These are phyloP conservation scores for Pyxicephalus adspersus DNA, from an alignment of 2,113 vertebrate genomes.

Conservation along the genomic window DNA sequence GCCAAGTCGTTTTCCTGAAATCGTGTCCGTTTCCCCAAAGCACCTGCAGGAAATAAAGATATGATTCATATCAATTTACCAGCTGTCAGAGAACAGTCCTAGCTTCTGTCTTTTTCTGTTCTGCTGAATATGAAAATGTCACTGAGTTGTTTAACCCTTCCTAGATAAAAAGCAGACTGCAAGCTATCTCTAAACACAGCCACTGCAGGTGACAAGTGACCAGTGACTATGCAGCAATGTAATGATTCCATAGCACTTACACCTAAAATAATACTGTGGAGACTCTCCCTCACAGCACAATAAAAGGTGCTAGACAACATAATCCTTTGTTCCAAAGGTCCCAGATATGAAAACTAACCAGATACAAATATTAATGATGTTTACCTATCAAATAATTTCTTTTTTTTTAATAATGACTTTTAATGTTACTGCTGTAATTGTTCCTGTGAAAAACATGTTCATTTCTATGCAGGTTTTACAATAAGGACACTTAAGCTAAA, in stretches of 20 bases:
- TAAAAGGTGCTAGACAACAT: background rate
- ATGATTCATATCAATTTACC: constrained; percentile 40
- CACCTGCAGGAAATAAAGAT: constrained; percentile 75
- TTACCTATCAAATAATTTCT: background rate
- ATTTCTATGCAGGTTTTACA: background rate
- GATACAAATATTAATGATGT: background rate
- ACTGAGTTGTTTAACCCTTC: constrained; percentile 41
- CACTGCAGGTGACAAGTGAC: constrained; percentile 30
- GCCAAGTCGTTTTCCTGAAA: constrained; percentile 92
- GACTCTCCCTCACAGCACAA: constrained; percentile 22
- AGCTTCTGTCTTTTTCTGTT: constrained; percentile 12
- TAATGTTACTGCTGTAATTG: background rate
- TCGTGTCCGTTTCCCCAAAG: constrained; percentile 90
- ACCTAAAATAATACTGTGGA: constrained; percentile 28
- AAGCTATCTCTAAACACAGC: background rate
- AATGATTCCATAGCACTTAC: constrained; percentile 15
- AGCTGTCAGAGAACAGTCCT: constrained; percentile 28
- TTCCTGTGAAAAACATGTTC: background rate
- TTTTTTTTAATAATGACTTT: background rate
- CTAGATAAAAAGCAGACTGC: background rate
- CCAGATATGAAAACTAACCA: background rate
- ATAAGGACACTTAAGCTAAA: constrained; percentile 4
- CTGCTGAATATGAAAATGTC: constrained; percentile 2
- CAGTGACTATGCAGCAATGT: constrained; percentile 29
- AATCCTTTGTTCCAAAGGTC: constrained; percentile 2